Evolutionary conservation across 2,113 vertebrate genomes (phyloP).

Genomic region (Calidris pugnax): DNA sequence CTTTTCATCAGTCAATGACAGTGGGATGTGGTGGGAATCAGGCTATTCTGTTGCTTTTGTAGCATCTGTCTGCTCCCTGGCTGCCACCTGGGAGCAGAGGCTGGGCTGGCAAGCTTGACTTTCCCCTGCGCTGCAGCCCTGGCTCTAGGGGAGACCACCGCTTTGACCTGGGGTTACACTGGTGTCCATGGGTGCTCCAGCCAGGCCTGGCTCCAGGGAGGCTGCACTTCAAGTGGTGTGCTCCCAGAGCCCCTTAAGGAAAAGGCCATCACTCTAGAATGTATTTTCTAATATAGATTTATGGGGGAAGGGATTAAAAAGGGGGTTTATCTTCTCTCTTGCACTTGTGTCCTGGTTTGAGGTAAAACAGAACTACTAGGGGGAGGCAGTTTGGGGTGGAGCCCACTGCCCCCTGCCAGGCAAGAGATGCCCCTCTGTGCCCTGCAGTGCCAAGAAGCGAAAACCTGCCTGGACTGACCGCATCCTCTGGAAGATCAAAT

Average conservation of each 20-base stretch:
- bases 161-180: neutral
- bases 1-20: neutral
- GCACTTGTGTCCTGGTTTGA: too few species aligned
- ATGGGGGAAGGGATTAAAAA: neutral
- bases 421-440: constrained; percentile 11
- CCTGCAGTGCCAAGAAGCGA: constrained; percentile 88
- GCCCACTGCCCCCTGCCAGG: neutral
- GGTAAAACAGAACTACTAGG: neutral
- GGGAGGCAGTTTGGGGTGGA: neutral
- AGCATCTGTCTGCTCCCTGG: neutral
- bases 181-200: neutral
- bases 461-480: constrained; percentile 98
- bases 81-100: neutral
- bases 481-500: constrained; percentile 93
- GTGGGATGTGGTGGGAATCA: neutral
- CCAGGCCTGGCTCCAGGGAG: neutral
- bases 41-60: neutral
- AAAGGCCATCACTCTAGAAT: neutral
- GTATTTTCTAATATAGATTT: neutral
- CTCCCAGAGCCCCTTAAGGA: neutral
- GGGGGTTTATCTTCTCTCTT: neutral
- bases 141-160: neutral
- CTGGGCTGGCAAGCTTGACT: neutral
- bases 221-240: neutral
- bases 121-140: neutral